These are phyloP conservation scores for Dreissena rostriformis DNA, from an alignment of 1,140 invertebrate species.

Conservation along the genomic window DNA sequence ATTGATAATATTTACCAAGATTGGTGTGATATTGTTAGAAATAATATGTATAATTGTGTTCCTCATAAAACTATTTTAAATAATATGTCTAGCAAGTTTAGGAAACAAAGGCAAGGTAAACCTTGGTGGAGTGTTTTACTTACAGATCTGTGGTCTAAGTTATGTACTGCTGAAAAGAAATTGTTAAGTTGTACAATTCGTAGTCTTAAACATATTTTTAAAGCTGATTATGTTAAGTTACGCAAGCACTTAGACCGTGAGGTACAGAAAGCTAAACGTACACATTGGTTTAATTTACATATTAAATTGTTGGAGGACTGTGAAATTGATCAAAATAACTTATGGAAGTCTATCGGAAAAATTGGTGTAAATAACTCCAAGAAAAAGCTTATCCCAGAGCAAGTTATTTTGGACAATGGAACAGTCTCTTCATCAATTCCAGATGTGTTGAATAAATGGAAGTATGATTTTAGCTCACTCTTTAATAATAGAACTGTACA, in stretches of 20 bases:
- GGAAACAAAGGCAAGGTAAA: neutral
- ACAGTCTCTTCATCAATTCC: neutral
- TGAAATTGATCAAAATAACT: conserved; percentile 7
- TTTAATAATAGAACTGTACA: neutral
- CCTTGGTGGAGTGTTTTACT: conserved; percentile 19
- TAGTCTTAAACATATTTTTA: neutral
- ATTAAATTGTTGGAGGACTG: conserved; percentile 19
- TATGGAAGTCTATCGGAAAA: conserved; percentile 39
- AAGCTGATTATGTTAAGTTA: conserved; percentile 29
- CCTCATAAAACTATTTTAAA: conserved; percentile 2
- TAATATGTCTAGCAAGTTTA: neutral
- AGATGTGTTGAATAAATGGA: conserved; percentile 34
- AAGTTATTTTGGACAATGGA: conserved; percentile 29
- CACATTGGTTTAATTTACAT: conserved; percentile 26
- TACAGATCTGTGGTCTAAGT: neutral
- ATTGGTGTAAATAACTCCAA: conserved; percentile 5
- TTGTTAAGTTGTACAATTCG: conserved; percentile 8
- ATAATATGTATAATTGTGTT: conserved; percentile 8
- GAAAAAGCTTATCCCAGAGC: neutral
- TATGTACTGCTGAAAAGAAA: conserved; percentile 5
- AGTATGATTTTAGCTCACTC: conserved; percentile 8
- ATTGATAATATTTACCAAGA: conserved; percentile 13
- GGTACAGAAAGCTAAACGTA: conserved; percentile 13
- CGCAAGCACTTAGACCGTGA: conserved; percentile 37
- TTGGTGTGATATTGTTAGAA: conserved; percentile 22